A percentile compares a stretch with the other conserved stretches of the same genome.
Conservation (phyloP, 2,113 vertebrate genomes). For the Apteryx owenii region DNA sequence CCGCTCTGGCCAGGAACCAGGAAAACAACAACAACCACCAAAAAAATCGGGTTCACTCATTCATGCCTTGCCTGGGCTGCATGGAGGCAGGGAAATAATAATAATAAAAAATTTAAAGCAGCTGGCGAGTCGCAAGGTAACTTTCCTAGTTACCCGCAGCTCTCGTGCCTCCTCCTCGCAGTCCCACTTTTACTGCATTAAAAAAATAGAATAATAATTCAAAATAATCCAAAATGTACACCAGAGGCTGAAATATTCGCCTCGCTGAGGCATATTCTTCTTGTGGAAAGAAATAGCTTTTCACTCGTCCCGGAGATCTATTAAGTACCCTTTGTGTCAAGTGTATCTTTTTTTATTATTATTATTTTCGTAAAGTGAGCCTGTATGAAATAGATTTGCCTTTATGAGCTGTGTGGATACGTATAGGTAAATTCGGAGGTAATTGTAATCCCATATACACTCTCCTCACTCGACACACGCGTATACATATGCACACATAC, state of each 20-base stretch:
- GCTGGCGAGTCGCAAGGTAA: neutral
- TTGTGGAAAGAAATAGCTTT: rapidly evolving
- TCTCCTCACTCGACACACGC: neutral
- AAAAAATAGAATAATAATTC: neutral
- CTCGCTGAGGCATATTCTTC: neutral
- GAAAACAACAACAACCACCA: no score
- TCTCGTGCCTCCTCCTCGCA: neutral
- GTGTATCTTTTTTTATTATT: neutral
- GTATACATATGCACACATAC: neutral
- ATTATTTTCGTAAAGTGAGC: neutral
- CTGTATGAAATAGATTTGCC: neutral
- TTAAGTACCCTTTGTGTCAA: neutral
- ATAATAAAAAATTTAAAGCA: neutral
- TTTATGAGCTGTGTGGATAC: neutral
- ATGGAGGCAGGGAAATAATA: neutral
- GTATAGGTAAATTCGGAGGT: neutral
- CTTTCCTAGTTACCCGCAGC: neutral
- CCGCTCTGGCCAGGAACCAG: no score
- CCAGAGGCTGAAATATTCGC: neutral
- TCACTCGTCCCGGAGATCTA: neutral
- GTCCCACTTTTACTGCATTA: neutral
- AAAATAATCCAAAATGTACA: neutral
- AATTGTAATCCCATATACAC: neutral
- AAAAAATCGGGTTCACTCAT: neutral
- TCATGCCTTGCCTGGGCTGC: neutral